These are phyloP conservation scores for Callipepla californica DNA, from an alignment of 2,113 vertebrate genomes.

Conservation along the genomic window DNA sequence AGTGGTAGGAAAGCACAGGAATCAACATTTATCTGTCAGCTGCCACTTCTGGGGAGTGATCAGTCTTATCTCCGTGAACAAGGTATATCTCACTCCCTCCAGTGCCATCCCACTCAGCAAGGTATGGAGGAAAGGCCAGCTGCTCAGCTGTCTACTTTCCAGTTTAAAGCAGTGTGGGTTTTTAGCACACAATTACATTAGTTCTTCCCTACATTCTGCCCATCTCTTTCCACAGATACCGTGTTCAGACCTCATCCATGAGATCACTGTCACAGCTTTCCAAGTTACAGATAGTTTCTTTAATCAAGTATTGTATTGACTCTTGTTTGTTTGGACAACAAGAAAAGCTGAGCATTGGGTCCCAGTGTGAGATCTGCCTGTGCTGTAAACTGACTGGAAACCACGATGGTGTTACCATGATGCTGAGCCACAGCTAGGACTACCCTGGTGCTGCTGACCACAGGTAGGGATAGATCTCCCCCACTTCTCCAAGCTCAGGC, in stretches of 20 bases:
- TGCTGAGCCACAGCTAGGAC: neutral
- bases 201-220: neutral
- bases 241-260: neutral
- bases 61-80: neutral
- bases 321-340: neutral
- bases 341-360: neutral
- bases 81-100: neutral
- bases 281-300: neutral
- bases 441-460: neutral
- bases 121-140: neutral
- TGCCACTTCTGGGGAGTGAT: neutral
- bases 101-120: neutral
- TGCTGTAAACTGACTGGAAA: neutral
- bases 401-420: neutral
- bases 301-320: neutral
- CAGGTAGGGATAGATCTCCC: neutral
- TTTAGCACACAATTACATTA: neutral
- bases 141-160: neutral
- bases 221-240: neutral
- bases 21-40: neutral
- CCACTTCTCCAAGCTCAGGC: neutral
- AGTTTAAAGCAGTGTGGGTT: neutral
- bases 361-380: neutral
- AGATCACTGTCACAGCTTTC: neutral
- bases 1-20: neutral